These are phyloP conservation scores for Tinea semifulvella DNA, from an alignment of 2,888 invertebrate species.

Conservation along the genomic window DNA sequence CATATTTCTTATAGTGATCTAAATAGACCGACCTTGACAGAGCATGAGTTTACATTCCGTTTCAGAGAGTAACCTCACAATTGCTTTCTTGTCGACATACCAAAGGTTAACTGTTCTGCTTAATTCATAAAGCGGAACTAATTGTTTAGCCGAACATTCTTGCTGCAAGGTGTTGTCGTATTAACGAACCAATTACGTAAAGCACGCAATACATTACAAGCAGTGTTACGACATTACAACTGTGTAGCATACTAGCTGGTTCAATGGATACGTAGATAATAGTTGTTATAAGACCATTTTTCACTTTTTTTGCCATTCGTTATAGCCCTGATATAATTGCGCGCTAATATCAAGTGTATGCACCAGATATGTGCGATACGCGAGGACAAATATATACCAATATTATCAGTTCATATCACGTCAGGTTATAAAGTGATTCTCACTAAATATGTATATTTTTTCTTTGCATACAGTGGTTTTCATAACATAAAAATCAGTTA, in stretches of 20 bases:
- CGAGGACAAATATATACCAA: too few relatives aligned
- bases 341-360: too few relatives aligned
- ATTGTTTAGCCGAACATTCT: constrained; percentile 38
- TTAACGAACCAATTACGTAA: constrained; percentile 43
- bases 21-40: constrained; percentile 12
- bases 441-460: too few relatives aligned
- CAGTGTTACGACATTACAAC: constrained; percentile 12
- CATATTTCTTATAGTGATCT: constrained; percentile 7
- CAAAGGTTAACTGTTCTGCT: constrained; percentile 35
- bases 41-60: constrained; percentile 11
- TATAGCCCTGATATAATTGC: too few relatives aligned
- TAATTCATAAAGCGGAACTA: constrained; percentile 51
- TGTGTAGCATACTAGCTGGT: constrained; percentile 6
- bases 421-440: too few relatives aligned
- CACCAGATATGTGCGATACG: too few relatives aligned
- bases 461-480: too few relatives aligned
- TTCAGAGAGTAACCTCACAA: constrained; percentile 10
- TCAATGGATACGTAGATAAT: constrained; percentile 5
- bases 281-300: neutral
- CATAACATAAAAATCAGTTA: too few relatives aligned
- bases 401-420: too few relatives aligned
- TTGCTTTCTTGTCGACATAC: constrained; percentile 10
- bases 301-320: too few relatives aligned
- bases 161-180: constrained; percentile 17
- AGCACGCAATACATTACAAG: constrained; percentile 30